phyloP scores from a whole-genome alignment of 2,888 invertebrate species.

The Limnephilus marmoratus region DNA sequence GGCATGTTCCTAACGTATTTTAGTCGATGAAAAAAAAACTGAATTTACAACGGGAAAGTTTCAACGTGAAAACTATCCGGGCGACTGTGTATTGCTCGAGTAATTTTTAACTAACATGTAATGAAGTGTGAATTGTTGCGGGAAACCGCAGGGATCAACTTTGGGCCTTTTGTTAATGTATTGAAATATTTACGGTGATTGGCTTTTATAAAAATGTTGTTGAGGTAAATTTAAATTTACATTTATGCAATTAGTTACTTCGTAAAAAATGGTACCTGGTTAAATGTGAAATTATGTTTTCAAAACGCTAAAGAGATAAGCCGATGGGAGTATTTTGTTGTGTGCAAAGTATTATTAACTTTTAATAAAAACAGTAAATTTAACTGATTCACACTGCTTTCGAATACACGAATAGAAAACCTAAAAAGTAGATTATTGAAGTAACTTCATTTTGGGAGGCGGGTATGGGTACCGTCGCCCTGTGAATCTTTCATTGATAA shows the following conservation, averaged over 20 bases:
- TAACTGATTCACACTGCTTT: no score
- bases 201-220: background rate
- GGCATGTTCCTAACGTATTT: background rate
- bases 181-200: background rate
- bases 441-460: no score
- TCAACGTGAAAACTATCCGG: background rate
- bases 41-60: background rate
- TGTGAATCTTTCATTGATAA: no score
- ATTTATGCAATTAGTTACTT: background rate
- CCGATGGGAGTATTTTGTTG: no score
- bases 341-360: no score
- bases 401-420: no score
- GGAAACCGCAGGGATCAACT: background rate
- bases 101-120: background rate
- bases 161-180: background rate
- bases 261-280: background rate
- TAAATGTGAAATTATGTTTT: background rate
- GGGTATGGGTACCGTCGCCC: no score
- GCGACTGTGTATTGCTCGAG: background rate
- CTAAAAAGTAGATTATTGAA: no score
- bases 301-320: no score
- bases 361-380: no score
- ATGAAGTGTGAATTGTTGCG: background rate
- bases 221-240: no score
- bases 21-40: background rate